phyloP scores from a whole-genome alignment of 2,797 vertebrate species.

The Manis pentadactyla region DNA sequence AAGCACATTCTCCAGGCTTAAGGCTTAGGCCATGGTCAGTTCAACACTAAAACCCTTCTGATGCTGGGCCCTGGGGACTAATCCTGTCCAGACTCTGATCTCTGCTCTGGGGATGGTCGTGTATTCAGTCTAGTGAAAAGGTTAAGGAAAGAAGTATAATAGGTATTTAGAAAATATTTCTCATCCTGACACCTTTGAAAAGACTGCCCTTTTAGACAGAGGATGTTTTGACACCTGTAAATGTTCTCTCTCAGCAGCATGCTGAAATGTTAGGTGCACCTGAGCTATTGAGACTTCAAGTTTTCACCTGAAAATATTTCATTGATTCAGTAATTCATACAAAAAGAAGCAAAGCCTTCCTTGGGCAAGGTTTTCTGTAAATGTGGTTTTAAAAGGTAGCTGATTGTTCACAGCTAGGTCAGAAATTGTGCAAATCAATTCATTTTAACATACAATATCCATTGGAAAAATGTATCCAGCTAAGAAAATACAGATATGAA shows the following conservation, averaged over 20 bases:
- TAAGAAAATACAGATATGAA: not conserved
- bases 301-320: conserved; percentile 4
- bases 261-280: conserved; percentile 58
- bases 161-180: conserved; percentile 64
- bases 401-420: conserved; percentile 4
- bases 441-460: not conserved
- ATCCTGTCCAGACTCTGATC: not conserved
- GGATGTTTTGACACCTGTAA: conserved; percentile 65
- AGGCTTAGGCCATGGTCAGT: not conserved
- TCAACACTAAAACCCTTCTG: not conserved
- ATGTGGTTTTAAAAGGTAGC: not conserved
- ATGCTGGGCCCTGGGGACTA: not conserved
- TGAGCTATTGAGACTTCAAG: conserved; percentile 49
- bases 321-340: conserved; percentile 41
- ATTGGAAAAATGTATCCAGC: not conserved
- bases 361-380: not conserved
- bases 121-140: conserved; percentile 31
- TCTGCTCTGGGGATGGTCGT: not conserved
- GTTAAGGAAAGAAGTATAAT: conserved; percentile 28
- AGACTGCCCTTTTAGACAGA: conserved; percentile 20
- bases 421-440: conserved; percentile 42
- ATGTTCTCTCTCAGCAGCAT: conserved; percentile 29
- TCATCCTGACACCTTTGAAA: conserved; percentile 67
- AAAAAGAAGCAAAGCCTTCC: conserved; percentile 7
- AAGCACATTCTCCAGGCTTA: not conserved